These are phyloP conservation scores for Dryoscopus gambensis DNA, from an alignment of 2,113 vertebrate species.

Conservation along the genomic window DNA sequence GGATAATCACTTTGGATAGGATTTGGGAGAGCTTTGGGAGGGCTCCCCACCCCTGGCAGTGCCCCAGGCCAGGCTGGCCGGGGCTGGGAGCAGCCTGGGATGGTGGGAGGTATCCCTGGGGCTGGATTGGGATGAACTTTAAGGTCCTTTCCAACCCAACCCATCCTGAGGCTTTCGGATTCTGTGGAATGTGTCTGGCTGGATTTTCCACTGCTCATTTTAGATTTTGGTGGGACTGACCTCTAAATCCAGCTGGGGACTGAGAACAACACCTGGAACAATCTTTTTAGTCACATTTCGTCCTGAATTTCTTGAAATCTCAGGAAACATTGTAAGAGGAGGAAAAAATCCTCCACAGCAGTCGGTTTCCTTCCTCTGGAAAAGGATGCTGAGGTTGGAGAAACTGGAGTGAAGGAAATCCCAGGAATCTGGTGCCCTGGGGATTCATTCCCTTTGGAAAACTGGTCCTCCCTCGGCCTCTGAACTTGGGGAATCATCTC, in stretches of 20 bases:
- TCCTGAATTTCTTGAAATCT: background rate
- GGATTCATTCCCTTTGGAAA: background rate
- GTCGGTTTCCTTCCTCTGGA: background rate
- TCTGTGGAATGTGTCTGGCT: background rate
- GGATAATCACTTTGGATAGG: background rate
- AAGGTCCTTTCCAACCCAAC: background rate
- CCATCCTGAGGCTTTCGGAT: background rate
- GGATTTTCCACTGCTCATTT: background rate
- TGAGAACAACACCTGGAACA: background rate
- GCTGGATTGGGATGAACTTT: fast-evolving
- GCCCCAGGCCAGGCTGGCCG: fast-evolving
- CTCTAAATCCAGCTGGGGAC: background rate
- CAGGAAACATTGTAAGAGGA: background rate
- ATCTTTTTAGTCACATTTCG: fast-evolving
- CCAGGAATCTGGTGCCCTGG: fast-evolving
- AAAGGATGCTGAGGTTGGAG: background rate
- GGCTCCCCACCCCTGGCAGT: background rate
- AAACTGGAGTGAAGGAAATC: background rate
- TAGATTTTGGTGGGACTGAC: background rate
- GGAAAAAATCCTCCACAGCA: background rate
- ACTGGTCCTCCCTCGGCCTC: fast-evolving
- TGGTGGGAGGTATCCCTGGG: background rate
- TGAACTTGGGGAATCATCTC: fast-evolving
- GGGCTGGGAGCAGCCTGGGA: background rate
- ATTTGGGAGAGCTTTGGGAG: background rate